Evolutionary conservation across 2,797 vertebrate species (phyloP).

Genomic region (Arremon aurantiirostris): DNA sequence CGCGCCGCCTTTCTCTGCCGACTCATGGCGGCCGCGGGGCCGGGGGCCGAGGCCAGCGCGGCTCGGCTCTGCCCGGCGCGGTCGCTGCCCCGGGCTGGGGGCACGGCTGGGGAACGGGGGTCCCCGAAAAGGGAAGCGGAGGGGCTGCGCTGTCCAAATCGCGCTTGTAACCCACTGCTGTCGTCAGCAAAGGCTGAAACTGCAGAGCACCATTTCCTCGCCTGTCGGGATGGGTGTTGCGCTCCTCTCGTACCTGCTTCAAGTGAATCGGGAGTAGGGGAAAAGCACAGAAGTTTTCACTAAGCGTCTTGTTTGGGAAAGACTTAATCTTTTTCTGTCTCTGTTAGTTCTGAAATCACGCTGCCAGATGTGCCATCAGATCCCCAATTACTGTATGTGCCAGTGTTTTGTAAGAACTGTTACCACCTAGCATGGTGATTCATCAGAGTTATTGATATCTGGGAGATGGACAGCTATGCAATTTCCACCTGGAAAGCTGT

Average conservation of each 20-base stretch:
- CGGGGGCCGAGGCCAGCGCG: not conserved
- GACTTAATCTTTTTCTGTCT: not conserved
- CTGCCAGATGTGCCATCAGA: slow-evolving; percentile 40
- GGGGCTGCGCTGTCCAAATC: not conserved
- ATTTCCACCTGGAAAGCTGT: slow-evolving; percentile 38
- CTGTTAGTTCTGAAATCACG: not conserved
- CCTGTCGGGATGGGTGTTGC: not conserved
- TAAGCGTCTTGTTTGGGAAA: not conserved
- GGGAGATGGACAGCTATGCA: slow-evolving; percentile 57
- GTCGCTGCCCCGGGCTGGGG: not conserved
- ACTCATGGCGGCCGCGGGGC: not conserved
- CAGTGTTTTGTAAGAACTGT: slow-evolving; percentile 49
- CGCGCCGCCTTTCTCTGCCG: slow-evolving; percentile 21
- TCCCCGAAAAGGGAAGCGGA: not conserved
- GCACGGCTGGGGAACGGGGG: not conserved
- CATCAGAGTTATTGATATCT: slow-evolving; percentile 60
- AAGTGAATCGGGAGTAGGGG: not conserved
- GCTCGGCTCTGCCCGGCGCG: not conserved
- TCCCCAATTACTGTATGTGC: slow-evolving; percentile 21
- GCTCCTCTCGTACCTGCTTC: not conserved
- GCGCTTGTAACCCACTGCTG: not conserved
- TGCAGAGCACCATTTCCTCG: slow-evolving; percentile 39
- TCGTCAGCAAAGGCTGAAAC: slow-evolving; percentile 38
- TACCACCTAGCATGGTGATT: slow-evolving; percentile 55
- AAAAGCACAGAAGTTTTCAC: slow-evolving; percentile 36